Evolutionary conservation across 2,113 vertebrate species (phyloP).

Genomic region (Eupsittula cactorum): DNA sequence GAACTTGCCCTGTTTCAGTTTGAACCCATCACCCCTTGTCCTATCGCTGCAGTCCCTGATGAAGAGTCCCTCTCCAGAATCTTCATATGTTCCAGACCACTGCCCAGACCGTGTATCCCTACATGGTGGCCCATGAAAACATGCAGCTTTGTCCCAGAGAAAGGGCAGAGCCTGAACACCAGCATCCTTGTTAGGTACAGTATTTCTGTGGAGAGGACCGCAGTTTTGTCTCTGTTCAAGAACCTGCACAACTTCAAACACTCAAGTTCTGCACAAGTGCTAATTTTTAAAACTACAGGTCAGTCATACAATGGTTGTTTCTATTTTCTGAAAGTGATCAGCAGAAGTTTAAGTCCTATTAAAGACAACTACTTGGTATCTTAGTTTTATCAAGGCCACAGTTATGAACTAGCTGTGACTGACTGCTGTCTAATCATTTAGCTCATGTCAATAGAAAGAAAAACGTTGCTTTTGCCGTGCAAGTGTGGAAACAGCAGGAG

Average conservation of each 20-base stretch:
- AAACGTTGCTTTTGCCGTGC: not conserved
- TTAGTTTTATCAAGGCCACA: not conserved
- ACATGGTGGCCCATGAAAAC: not conserved
- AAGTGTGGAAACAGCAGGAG: not conserved
- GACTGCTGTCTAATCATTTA: not conserved
- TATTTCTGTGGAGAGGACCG: not conserved
- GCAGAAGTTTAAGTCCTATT: not conserved
- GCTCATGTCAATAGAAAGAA: not conserved
- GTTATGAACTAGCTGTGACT: not conserved
- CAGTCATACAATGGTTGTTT: not conserved
- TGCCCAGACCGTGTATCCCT: not conserved
- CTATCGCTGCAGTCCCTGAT: not conserved
- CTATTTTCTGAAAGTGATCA: not conserved
- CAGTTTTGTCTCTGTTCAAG: not conserved
- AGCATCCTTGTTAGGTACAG: not conserved
- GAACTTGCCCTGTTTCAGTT: not conserved
- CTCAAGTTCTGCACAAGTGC: not conserved
- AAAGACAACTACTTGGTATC: not conserved
- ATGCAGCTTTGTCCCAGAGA: not conserved
- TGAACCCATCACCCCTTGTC: not conserved
- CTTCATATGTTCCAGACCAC: not conserved
- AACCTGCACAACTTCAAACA: fast-evolving
- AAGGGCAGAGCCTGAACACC: not conserved
- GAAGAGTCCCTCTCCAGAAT: not conserved
- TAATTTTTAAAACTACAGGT: not conserved